These are phyloP conservation scores for Gambelia wislizenii DNA, from an alignment of 2,797 vertebrate genomes.

Conservation along the genomic window DNA sequence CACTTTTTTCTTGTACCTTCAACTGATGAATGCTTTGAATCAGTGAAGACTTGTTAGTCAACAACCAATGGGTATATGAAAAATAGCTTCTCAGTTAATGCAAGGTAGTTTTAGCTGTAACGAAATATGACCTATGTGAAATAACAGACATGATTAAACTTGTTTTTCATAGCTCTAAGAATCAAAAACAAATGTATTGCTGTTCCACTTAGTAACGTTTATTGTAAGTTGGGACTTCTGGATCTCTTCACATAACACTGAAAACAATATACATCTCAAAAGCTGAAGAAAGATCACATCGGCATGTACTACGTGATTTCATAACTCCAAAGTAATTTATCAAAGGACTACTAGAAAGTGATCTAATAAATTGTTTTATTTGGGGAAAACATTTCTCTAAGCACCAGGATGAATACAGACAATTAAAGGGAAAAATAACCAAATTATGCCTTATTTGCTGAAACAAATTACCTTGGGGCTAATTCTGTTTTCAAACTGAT, in stretches of 20 bases:
- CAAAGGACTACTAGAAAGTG: not conserved
- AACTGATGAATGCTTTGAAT: not conserved
- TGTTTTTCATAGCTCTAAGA: constrained; percentile 1
- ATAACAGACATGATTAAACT: not conserved
- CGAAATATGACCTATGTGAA: constrained; percentile 5
- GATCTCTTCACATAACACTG: constrained; percentile 3
- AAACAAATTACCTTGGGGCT: not conserved
- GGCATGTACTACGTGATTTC: not conserved
- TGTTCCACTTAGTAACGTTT: constrained; percentile 15
- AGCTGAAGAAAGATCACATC: not conserved
- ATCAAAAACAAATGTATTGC: constrained; percentile 15
- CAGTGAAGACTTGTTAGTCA: constrained; percentile 2
- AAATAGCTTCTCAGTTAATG: constrained; percentile 26
- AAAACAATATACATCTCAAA: constrained; percentile 13
- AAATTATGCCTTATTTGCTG: not conserved
- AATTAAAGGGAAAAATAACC: not conserved
- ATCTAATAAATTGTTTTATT: not conserved
- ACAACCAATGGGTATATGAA: constrained; percentile 10
- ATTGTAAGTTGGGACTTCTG: constrained; percentile 8
- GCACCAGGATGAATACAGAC: not conserved
- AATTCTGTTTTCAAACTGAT: not conserved
- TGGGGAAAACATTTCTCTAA: not conserved
- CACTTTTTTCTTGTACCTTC: not conserved
- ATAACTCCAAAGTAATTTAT: not conserved
- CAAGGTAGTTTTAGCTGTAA: constrained; percentile 17